Conservation (phyloP, 2,888 invertebrate genomes). For the Ophion slaviceki region DNA sequence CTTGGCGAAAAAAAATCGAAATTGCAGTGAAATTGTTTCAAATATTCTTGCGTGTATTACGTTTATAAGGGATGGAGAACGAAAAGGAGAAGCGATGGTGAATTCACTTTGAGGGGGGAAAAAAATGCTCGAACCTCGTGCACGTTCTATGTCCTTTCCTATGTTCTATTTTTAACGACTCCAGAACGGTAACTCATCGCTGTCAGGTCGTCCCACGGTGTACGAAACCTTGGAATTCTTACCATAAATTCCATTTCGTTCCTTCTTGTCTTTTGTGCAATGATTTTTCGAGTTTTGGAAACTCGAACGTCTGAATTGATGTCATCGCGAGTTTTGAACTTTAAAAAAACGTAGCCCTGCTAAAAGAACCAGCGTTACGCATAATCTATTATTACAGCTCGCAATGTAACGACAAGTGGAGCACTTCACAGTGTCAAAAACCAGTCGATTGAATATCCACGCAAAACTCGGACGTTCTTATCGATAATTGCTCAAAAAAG, state of each 20-base stretch:
- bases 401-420: too few relatives aligned
- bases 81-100: neutral
- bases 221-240: conserved; percentile 53
- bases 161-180: conserved; percentile 66
- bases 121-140: conserved; percentile 34
- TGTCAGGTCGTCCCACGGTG: conserved; percentile 61
- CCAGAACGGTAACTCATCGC: conserved; percentile 66
- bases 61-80: neutral
- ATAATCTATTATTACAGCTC: too few relatives aligned
- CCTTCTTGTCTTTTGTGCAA: conserved; percentile 34
- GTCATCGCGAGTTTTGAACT: neutral
- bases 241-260: conserved; percentile 45
- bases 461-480: neutral
- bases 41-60: neutral
- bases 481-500: neutral
- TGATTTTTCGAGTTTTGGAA: neutral
- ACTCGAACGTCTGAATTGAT: neutral
- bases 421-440: too few relatives aligned
- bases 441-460: neutral
- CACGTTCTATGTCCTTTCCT: conserved; percentile 35
- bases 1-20: conserved; percentile 23
- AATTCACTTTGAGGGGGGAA: conserved; percentile 20
- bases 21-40: neutral
- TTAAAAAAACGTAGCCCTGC: neutral
- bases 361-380: neutral